Conservation (phyloP, 2,113 vertebrate species). For the Tor tambroides region DNA sequence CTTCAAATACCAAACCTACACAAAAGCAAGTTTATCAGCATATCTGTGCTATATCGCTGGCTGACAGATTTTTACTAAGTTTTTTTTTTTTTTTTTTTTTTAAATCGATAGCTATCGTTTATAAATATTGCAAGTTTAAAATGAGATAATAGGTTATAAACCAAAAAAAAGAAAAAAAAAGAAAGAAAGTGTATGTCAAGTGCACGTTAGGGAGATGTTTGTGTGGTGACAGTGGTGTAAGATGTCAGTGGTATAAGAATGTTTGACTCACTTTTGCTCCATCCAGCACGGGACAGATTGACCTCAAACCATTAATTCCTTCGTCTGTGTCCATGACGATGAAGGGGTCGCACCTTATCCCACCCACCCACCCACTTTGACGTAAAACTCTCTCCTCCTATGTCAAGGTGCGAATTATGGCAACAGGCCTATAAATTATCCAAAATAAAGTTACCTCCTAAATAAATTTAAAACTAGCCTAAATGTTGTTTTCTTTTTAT, state of each 20-base stretch:
- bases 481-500: too few species aligned
- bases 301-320: constrained; percentile 26
- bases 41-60: not conserved
- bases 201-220: too few species aligned
- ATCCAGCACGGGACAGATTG: not conserved
- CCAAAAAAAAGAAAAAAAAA: not conserved
- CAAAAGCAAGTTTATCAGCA: not conserved
- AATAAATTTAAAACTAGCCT: too few species aligned
- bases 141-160: not conserved
- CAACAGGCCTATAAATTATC: not conserved
- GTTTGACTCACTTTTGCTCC: constrained; percentile 47
- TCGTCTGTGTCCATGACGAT: constrained; percentile 45
- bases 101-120: too few species aligned
- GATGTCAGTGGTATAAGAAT: constrained; percentile 12
- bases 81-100: too few species aligned
- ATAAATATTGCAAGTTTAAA: not conserved
- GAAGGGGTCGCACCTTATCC: not conserved
- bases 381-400: not conserved
- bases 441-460: too few species aligned
- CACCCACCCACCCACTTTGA: not conserved
- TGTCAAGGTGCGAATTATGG: not conserved
- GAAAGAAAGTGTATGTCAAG: not conserved
- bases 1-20: not conserved
- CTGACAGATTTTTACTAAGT: not conserved
- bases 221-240: constrained; percentile 21